Evolutionary conservation across 2,113 vertebrate genomes (phyloP), one percentile per base, ranked within the genome.

Genomic region (Sylvilagus bachmani): DNA sequence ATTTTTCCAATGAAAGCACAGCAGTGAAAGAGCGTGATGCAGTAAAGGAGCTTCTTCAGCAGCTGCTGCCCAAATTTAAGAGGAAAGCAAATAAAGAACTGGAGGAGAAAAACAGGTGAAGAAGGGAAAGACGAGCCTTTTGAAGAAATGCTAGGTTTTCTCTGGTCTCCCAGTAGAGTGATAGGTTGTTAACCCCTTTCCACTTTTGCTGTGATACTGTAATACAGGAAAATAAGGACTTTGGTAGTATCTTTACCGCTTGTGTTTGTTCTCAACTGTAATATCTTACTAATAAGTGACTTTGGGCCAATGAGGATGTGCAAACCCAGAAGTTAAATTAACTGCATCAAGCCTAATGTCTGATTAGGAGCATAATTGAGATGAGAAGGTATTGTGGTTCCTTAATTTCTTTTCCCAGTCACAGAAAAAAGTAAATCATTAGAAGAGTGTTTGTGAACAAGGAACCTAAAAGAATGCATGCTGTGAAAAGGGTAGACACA

Each of bases 41-140:
- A 0, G 99, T 99, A 53, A 99, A 99, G 96, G 99, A 99, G 82
- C 99, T 99, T 97, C 99, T 99, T 96, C 99, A 99, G 97, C 99
- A 99, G 95, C 98, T 99, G 55, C 98, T 99, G 89, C 99, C 99
- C 89, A 99, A 99, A 97, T 99, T 99, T 98, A 99, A 99, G 98
- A 99, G 99, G 98, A 99, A 99, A 98, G 99, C 99, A 73, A 99
- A 99, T 98, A 99, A 99, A 97, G 99, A 99, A 95, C 98, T 99
- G 80, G 99, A 99, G 95, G 99, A 99, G 96, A 99, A 99, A 97
- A 99, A 99, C 99, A 99, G 99, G 99, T 99, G 95, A 98, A 92
- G 24, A 14, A 36, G 31, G 19, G 14, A 33, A 78, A 36, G 36
- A 70, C 70, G 19, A 69, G 66, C 36, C 61, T 89, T 93, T 71